These are phyloP conservation scores for Tryphoninae sp. DNA, from an alignment of 2,888 invertebrate species.

Conservation along the genomic window DNA sequence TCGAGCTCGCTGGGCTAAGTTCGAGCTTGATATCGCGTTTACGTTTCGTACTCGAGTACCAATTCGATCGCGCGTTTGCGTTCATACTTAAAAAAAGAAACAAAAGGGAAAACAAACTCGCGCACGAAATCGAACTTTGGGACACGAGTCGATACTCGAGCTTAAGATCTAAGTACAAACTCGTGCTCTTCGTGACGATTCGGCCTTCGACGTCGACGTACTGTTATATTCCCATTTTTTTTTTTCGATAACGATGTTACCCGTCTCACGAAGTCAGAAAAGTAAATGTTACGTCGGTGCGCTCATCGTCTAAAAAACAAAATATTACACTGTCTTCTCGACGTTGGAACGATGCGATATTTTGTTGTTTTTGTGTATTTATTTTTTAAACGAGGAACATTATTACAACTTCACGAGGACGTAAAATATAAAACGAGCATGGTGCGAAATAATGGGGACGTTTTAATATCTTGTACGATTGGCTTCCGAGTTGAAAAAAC, in stretches of 20 bases:
- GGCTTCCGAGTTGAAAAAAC: background rate
- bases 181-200: too few species aligned
- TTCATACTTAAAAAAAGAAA: too few species aligned
- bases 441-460: background rate
- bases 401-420: background rate
- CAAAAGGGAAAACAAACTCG: background rate
- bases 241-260: background rate
- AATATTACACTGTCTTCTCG: background rate
- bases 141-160: background rate
- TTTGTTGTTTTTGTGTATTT: background rate
- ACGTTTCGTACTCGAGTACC: too few species aligned
- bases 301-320: background rate
- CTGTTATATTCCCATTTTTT: background rate
- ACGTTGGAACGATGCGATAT: background rate
- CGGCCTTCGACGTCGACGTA: background rate
- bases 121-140: background rate
- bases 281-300: background rate
- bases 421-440: background rate
- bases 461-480: constrained; percentile 19
- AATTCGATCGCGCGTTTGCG: too few species aligned
- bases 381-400: background rate
- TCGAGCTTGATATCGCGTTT: too few species aligned
- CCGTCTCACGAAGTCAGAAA: background rate
- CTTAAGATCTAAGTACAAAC: background rate
- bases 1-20: too few species aligned